phyloP scores from a whole-genome alignment of 2,888 invertebrate genomes.

The Apodemia zela region DNA sequence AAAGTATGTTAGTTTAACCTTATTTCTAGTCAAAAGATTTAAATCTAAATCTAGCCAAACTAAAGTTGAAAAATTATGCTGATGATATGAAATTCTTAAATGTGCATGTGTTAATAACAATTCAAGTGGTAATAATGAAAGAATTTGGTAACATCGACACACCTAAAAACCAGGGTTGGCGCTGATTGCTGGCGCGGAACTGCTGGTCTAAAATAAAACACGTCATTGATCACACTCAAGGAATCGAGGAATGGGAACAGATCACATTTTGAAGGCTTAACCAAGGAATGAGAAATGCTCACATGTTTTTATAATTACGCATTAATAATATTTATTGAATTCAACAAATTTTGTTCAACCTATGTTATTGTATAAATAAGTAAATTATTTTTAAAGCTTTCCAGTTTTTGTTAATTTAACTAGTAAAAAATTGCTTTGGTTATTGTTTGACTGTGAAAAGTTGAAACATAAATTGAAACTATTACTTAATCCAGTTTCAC shows the following conservation, averaged over 20 bases:
- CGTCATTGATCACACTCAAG: constrained; percentile 62
- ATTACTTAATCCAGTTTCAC: no score
- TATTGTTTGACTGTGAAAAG: no score
- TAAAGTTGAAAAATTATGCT: background rate
- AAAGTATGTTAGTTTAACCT: background rate
- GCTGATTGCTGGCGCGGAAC: constrained; percentile 81
- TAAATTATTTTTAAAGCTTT: no score
- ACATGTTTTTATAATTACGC: background rate
- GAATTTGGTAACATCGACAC: constrained; percentile 77
- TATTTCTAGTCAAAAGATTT: background rate
- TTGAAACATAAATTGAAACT: no score
- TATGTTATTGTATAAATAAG: no score
- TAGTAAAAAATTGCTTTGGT: no score
- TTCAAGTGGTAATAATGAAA: constrained; percentile 61
- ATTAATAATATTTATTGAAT: no score
- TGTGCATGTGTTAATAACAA: constrained; percentile 32
- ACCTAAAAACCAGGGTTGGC: constrained; percentile 80
- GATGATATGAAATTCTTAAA: constrained; percentile 18
- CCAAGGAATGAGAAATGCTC: background rate
- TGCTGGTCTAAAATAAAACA: constrained; percentile 79
- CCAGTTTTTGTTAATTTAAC: no score
- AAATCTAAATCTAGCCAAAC: background rate
- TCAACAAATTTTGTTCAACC: no score
- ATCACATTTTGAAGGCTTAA: constrained; percentile 26
- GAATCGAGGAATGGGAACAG: constrained; percentile 40